A percentile compares a stretch with the other conserved stretches of the same genome.
Conservation (phyloP, 2,888 invertebrate genomes). For the Diplolepis rosae region DNA sequence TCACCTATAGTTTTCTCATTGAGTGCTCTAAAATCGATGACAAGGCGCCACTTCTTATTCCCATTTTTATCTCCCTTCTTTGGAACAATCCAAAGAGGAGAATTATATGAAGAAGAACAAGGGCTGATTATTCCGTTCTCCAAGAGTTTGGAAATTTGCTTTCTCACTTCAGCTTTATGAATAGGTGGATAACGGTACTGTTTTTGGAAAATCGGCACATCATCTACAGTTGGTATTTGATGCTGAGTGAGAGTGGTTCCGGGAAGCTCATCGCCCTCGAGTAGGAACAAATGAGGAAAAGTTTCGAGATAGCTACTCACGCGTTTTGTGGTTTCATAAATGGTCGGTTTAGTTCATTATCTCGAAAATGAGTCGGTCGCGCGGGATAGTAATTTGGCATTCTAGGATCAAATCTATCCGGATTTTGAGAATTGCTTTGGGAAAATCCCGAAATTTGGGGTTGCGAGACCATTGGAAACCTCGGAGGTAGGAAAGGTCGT, state of each 20-base stretch:
- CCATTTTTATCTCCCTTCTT: constrained; percentile 32
- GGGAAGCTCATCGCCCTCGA: too few relatives aligned
- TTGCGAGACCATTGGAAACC: too few relatives aligned
- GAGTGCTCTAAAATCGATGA: constrained; percentile 27
- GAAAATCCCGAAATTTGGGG: neutral
- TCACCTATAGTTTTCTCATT: constrained; percentile 38
- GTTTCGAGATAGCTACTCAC: too few relatives aligned
- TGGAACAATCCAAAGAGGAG: constrained; percentile 30
- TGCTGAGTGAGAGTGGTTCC: too few relatives aligned
- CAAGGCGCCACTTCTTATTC: constrained; percentile 31
- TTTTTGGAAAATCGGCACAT: too few relatives aligned
- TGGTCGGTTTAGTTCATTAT: neutral
- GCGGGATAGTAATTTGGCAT: neutral
- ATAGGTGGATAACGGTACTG: too few relatives aligned
- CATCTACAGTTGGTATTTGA: too few relatives aligned
- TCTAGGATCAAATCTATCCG: neutral
- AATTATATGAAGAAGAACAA: constrained; percentile 25
- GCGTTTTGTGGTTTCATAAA: neutral
- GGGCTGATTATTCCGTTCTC: neutral
- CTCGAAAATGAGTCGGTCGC: neutral
- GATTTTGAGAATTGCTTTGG: neutral
- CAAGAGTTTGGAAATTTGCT: too few relatives aligned
- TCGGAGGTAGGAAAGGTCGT: neutral
- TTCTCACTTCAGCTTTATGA: too few relatives aligned
- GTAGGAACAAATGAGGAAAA: too few relatives aligned